Evolutionary conservation across 2,888 invertebrate genomes (phyloP), one percentile per base, ranked within the genome.

Genomic region (Vannuccia rotundouncinata): DNA sequence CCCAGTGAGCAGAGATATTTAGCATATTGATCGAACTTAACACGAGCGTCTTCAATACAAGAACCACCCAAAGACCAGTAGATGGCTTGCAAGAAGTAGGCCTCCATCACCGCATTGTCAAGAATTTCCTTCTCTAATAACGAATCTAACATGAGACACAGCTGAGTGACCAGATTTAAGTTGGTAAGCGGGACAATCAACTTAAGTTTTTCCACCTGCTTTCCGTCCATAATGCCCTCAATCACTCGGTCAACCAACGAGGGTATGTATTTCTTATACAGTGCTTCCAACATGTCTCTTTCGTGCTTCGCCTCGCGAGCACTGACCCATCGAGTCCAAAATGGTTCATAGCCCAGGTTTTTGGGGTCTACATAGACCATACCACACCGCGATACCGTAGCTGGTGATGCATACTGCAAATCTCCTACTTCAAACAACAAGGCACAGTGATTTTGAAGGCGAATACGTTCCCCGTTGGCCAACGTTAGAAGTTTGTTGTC

Each of bases 281-380:
- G 87, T 0, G 90, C 90, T 78, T 89, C 85, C 30, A 91, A 85
- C 27, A 86, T 85, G 79, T 86, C 87, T 66, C 85, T 85, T 83
- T 91, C 90, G 0, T 86, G 86, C 79, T 85, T 5, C 87, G 86
- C 78, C 31, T 82, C 81, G 13, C 86, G 83, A 13, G 82, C 80
- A 74, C 84, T 90, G 85, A 81, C 88, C 94, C 95, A 95, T 84
- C 92, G 91, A 81, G 93, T 90, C 94, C 95, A 95, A 88, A 91
- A 95, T 0, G 95, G 95, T 81, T 91, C 90, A 85, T 92, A 94
- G 0, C 94, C 93, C 82, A 95, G 90, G 88, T 94, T 94, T 88
- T 94, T 94, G 0, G 95, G 94, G 85, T 95, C 95, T 0, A 95
- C 94, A 85, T 92, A 95, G 10, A 95, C 94, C 94, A 95, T 95